Percentiles rank a stretch among this genome's conserved stretches.
phyloP scores from a whole-genome alignment of 2,797 vertebrate genomes.

The Falco peregrinus region DNA sequence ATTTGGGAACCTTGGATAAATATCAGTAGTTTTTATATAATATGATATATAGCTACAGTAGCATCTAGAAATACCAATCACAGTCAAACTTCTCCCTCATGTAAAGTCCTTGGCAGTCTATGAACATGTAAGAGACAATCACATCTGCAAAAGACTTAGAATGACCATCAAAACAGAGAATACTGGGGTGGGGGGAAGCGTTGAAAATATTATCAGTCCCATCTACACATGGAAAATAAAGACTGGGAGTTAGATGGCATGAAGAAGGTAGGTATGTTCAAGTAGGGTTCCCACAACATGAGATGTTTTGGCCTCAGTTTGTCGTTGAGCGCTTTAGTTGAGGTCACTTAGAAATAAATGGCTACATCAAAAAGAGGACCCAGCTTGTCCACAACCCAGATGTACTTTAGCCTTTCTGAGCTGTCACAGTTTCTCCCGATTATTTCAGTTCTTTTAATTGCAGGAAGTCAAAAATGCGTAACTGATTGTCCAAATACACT shows the following conservation, averaged over 20 bases:
- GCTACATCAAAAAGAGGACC: neutral
- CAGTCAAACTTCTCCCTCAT: neutral
- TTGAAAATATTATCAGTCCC: neutral
- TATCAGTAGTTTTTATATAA: neutral
- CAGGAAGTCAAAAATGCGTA: neutral
- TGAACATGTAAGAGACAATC: neutral
- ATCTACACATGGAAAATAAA: neutral
- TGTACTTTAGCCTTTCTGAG: neutral
- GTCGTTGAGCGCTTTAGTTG: neutral
- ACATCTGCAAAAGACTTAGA: neutral
- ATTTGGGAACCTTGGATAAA: neutral
- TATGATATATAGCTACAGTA: neutral
- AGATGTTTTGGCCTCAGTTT: neutral
- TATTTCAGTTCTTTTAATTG: neutral
- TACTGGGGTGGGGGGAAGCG: fast-evolving
- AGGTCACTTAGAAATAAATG: neutral
- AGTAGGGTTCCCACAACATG: neutral
- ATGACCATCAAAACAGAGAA: neutral
- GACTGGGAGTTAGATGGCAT: neutral
- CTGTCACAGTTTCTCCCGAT: neutral
- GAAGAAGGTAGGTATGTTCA: neutral
- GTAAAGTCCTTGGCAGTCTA: neutral
- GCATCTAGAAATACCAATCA: neutral
- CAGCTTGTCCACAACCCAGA: neutral
- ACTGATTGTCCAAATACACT: neutral